Percentiles rank a stretch among this genome's conserved stretches.
Conservation (phyloP, 2,113 vertebrate species). For the Geococcyx californianus region DNA sequence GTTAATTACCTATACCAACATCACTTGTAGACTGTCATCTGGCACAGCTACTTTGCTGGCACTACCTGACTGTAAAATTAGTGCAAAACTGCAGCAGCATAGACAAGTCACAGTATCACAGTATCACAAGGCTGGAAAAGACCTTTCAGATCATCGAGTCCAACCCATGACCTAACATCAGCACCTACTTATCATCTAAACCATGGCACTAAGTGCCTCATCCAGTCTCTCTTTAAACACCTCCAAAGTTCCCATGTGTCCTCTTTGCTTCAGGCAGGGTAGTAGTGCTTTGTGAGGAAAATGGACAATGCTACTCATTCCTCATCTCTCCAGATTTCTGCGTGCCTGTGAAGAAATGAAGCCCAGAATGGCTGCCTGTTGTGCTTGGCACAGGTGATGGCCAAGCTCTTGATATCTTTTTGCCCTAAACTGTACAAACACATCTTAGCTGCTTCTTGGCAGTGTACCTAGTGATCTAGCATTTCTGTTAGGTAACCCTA, state of each 20-base stretch:
- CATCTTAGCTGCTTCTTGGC: background rate
- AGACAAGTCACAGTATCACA: too few species aligned
- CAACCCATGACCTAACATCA: too few species aligned
- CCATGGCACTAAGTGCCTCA: too few species aligned
- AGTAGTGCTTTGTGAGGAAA: background rate
- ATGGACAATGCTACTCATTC: background rate
- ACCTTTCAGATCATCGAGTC: too few species aligned
- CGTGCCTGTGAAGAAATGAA: background rate
- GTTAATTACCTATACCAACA: background rate
- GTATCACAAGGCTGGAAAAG: too few species aligned
- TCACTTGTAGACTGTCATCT: background rate
- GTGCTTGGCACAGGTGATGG: background rate
- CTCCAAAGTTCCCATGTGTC: background rate
- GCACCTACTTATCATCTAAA: too few species aligned
- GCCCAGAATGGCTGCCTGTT: background rate
- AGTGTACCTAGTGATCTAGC: background rate
- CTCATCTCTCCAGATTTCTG: background rate
- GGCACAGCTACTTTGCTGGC: background rate
- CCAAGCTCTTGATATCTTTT: background rate
- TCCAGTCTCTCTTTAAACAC: too few species aligned
- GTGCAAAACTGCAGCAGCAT: background rate
- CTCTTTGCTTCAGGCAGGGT: background rate
- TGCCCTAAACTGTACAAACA: background rate
- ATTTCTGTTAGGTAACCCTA: background rate
- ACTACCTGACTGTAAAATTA: background rate